Percentiles rank a stretch among this genome's conserved stretches.
phyloP scores from a whole-genome alignment of 2,888 invertebrate genomes.

The Sarcophaga carnaria region DNA sequence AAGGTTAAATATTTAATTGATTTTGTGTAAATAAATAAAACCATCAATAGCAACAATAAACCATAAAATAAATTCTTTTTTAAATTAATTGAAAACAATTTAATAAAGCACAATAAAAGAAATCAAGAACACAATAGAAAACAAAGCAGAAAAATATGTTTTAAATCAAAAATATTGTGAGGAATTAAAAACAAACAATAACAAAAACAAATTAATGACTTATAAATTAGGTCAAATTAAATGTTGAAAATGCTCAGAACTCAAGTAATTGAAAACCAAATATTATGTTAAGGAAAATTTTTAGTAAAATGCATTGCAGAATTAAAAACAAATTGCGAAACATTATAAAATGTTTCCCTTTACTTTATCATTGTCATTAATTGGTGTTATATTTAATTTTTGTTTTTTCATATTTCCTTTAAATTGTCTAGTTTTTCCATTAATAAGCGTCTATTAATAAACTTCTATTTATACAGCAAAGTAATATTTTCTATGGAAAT shows the following conservation, averaged over 20 bases:
- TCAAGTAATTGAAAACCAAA: background rate
- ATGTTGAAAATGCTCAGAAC: background rate
- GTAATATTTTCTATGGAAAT: background rate
- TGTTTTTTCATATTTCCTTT: background rate
- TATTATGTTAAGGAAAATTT: no score
- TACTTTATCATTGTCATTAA: no score
- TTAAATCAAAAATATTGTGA: background rate
- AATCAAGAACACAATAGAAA: background rate
- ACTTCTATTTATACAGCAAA: background rate
- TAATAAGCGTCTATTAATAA: background rate
- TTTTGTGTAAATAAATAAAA: slow-evolving; percentile 4
- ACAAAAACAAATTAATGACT: slow-evolving; percentile 14
- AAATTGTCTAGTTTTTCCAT: background rate
- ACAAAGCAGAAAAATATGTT: background rate
- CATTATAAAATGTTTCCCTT: no score
- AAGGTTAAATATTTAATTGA: background rate
- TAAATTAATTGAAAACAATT: slow-evolving; percentile 26
- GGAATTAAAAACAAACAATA: background rate
- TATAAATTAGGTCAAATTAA: slow-evolving; percentile 8
- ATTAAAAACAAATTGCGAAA: no score
- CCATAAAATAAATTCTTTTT: slow-evolving; percentile 24
- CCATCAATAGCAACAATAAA: slow-evolving; percentile 27
- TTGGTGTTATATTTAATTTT: no score
- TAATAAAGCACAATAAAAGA: background rate
- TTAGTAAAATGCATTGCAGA: no score